Conservation (phyloP, 2,888 invertebrate species). For the Pristionchus japonicus region DNA sequence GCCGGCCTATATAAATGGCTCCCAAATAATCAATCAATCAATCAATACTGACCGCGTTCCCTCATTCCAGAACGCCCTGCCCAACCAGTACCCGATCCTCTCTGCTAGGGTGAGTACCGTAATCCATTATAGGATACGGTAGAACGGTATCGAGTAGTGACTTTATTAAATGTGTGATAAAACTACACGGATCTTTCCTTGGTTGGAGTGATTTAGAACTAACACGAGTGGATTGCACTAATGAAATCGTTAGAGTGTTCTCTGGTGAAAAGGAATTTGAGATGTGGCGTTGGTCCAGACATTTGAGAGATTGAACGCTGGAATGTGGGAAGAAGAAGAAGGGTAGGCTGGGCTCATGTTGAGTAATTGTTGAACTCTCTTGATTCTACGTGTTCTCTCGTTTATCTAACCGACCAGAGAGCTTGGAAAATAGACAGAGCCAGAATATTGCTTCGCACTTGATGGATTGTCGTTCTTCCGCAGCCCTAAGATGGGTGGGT, state of each 20-base stretch:
- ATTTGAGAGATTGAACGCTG: background rate
- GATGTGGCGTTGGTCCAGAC: background rate
- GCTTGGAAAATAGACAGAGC: background rate
- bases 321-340: background rate
- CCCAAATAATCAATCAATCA: background rate
- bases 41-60: too few species aligned
- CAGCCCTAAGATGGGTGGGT: background rate
- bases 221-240: too few species aligned
- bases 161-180: background rate
- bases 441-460: background rate
- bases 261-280: background rate
- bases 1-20: too few species aligned
- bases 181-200: background rate
- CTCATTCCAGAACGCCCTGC: slow-evolving; percentile 7
- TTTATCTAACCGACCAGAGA: background rate
- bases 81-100: slow-evolving; percentile 35
- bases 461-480: slow-evolving; percentile 6
- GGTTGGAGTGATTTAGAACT: background rate
- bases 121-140: background rate
- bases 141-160: background rate
- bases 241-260: too few species aligned
- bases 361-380: background rate
- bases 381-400: background rate
- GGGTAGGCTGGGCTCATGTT: background rate
- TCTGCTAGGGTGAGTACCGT: slow-evolving; percentile 45